A percentile compares a stretch with the other conserved stretches of the same genome.
Conservation (phyloP, 2,888 invertebrate genomes). For the Agonopterix subpropinquella region DNA sequence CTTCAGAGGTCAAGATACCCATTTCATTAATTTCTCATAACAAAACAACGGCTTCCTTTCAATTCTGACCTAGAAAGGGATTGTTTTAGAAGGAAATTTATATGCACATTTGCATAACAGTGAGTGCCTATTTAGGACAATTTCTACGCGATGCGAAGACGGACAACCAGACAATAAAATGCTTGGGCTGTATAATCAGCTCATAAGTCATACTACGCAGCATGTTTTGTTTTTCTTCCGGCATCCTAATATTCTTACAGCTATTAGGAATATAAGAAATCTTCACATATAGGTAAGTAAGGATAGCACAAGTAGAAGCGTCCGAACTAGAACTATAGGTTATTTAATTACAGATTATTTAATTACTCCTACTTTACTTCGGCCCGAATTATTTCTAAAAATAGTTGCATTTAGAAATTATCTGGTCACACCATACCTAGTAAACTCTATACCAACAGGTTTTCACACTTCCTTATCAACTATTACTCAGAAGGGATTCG, state of each 20-base stretch:
- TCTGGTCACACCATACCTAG: too few relatives aligned
- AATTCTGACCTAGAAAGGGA: conserved; percentile 35
- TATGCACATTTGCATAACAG: conserved; percentile 50
- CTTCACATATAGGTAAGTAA: too few relatives aligned
- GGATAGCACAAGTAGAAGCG: too few relatives aligned
- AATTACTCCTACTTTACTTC: too few relatives aligned
- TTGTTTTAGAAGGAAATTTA: conserved; percentile 29
- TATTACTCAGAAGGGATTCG: conserved; percentile 40
- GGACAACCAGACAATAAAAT: conserved; percentile 45
- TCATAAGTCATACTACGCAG: conserved; percentile 28
- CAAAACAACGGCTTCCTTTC: conserved; percentile 25
- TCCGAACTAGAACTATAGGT: too few relatives aligned
- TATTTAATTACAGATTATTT: too few relatives aligned
- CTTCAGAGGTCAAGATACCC: conserved; percentile 22
- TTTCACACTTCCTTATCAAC: conserved; percentile 52
- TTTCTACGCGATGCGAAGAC: conserved; percentile 48
- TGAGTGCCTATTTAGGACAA: conserved; percentile 41
- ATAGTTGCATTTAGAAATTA: too few relatives aligned
- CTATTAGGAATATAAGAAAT: too few relatives aligned
- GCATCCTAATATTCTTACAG: conserved; percentile 5
- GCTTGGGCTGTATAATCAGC: conserved; percentile 45
- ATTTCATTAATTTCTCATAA: conserved; percentile 23
- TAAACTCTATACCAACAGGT: conserved; percentile 9
- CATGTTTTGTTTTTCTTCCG: conserved; percentile 33
- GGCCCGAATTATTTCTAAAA: too few relatives aligned